Evolutionary conservation across 1,140 invertebrate genomes (phyloP), one percentile per base, ranked within the genome.

Genomic region (Heliconius hewitsoni): DNA sequence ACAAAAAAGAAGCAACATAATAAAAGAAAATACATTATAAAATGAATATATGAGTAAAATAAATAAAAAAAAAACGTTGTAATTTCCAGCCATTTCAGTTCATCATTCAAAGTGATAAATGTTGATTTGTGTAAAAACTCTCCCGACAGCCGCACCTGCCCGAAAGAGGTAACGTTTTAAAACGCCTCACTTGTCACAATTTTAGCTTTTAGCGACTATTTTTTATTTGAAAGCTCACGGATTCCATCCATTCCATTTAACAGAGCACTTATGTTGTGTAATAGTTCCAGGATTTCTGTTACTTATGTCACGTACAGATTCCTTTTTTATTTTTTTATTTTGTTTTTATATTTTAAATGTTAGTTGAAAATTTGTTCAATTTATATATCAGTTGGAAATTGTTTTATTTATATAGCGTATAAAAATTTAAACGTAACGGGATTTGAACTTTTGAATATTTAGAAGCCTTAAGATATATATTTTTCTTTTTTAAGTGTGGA

Each of bases 41-140:
- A 23, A 23, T 23, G 3, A 46, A 46, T 16, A 37, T 4, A 46
- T 16, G 13, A 46, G 42, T 3, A 46, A 46, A 46, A 46, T 37
- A 66, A 66, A 66, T 66, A 6, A 1, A 30, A 66, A 27, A 60
- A 66, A 66, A 1, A 16, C 27, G 11, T 27, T 66, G 60, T 66
- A 66, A 66, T 66, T 66, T 16, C 60, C 3, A 30, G 27, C 13
- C 60, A 27, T 66, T 66, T 30, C 1, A 30, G 60, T 66, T 30
- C 9, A 66, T 66, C 60, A 30, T 66, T n/a, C 34, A 75, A 52
- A 34, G 74, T 75, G 74, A 75, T 75, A 75, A 75, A 75, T 75
- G 55, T 75, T 39, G 55, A 75, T 60, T 75, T 57, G 74, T 60
- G 55, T 75, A 39, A 75, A 75, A 75, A 75, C 42, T 52, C 42